Base-by-base conservation (phyloP, 2,113 vertebrate genomes). In the Sorex araneus region DNA sequence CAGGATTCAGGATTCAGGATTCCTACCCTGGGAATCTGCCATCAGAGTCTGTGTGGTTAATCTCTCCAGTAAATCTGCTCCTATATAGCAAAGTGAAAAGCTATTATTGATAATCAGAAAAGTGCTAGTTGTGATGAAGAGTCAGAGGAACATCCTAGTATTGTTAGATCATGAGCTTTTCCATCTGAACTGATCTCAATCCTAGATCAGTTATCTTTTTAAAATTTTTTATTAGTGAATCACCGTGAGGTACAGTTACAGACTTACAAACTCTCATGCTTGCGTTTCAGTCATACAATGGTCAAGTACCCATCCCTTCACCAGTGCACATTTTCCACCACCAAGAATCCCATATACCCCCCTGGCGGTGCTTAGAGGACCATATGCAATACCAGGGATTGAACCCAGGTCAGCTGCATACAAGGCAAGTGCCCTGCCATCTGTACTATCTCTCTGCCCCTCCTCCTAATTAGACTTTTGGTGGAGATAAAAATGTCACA, bases 41-140 rank as follows among this genome's bases (percentile, higher is more conserved):
- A 89, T 80, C 40, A 40, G n/a, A 84, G 28, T 74, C 54, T 73
- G 6, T 60, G 19, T 60, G 25, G 45, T 95, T 93, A 83, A 57
- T 40, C 16, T 91, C 75, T 71, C 43, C 80, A 80, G 70, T 87
- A 89, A 70, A 90, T 81, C 60, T 57, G 15, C 19, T 84, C 94
- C 47, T 57, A 2, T 69, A 40, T 75, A 36, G 36, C 75, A n/a
- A 90, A 40, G 45, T 81, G 9, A 40, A 87, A 91, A 76, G 78
- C 34, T 63, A 19, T 25, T 64, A 36, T 60, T 70, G 34, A 54
- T 81, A 75, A 34, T 73, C 78, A 87, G 74, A 92, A 95, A 87
- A 57, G n/a, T 47, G 54, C 16, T 80, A 54, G 60, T 54, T 80
- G 34, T 80, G 28, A 50, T 54, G 30, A 36, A 32, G 63, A 91